Base-by-base conservation (phyloP, 2,797 vertebrate genomes). In the Spinibarbus caldwelli region DNA sequence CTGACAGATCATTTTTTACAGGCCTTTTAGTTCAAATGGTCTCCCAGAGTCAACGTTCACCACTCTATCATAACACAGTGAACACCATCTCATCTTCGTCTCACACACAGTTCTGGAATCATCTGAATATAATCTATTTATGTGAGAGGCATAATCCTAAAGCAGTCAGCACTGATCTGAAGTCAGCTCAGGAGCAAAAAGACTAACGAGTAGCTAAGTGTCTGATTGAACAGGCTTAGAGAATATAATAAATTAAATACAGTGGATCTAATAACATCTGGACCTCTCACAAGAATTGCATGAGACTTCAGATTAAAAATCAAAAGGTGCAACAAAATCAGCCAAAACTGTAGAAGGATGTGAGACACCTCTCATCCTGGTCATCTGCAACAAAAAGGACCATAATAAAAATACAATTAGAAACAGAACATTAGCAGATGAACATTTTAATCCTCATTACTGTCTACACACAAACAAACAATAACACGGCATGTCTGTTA, bases 131-230 rank as follows among this genome's bases (percentile, higher is more conserved):
- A 49, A 66, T 64, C 41, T 66, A 49, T 6, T 66, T 38, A 14
- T 1, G 3, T 7, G 45, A 68, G 64, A 52, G 29, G 21, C 31
- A 38, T 68, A 38, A 52, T 68, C 62, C 78, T 62, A 36, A 19
- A 80, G 59, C 8, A 76, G 54, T 62, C 70, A 62, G 70, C 72
- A 52, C 15, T 72, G 68, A 82, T 73, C 54, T 83, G 14, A 83
- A 49, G 59, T 41, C 62, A 45, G 73, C n/a, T 83, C 17, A 21
- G 45, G 10, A n/a, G 64, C 36, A 68, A 57, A 14, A 19, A 78
- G 26, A 12, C 34, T 34, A 78, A 84, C 31, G 0, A 29, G 19
- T 5, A 82, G 23, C 14, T 1, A 47, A 76, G 14, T 36, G 31
- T 76, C 11, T 29, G 31, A 52, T 43, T 72, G 26, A 77, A 52